Evolutionary conservation across 2,888 invertebrate genomes (phyloP), one percentile per base, ranked within the genome.

Genomic region (Drosophila neutralis): DNA sequence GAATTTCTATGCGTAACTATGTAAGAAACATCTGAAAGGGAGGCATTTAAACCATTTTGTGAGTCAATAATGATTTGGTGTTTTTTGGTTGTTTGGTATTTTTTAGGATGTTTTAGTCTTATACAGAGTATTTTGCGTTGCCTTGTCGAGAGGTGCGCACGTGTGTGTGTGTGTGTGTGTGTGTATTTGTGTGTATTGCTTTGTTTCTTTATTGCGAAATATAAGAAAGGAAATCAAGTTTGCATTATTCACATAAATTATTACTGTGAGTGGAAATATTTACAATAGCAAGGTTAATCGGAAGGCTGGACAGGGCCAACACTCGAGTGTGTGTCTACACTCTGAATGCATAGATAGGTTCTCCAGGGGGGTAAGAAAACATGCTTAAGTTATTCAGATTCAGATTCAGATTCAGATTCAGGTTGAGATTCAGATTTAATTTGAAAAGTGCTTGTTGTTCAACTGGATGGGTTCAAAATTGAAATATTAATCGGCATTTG

Each of bases 21-120:
- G 73, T 72, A 83, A 80, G 82, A 80, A 82, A 82, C 82, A 82
- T 82, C 82, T 82, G 73, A 82, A 82, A 73, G 69, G 68, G 52
- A 68, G 78, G 69, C 83, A 80, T 63, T 67, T 31, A 68, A 76
- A 75, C 64, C 42, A 61, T 49, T 69, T 61, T 57, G 36, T 5
- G 15, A 54, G n/a, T 54, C 24, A 45, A 24, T 45, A 15, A 15
- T 24, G 45, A 45, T 24, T 49, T 27, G 4, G 10, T 10, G 11
- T 24, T 53, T 31, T 27, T n/a, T 31, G 24, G 21, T 24, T 24
- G 1, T 24, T 24, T 27, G 27, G 5, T 27, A 5, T 27, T 29
- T 33, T 24, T 5, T 29, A 10, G 18, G 5, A 27, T 29, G 18
- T 59, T 38, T 27, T 21, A 21, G 21, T 36, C 18, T 24, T 27